phyloP scores from a whole-genome alignment of 1,140 invertebrate species.

The Oryzaephilus surinamensis region DNA sequence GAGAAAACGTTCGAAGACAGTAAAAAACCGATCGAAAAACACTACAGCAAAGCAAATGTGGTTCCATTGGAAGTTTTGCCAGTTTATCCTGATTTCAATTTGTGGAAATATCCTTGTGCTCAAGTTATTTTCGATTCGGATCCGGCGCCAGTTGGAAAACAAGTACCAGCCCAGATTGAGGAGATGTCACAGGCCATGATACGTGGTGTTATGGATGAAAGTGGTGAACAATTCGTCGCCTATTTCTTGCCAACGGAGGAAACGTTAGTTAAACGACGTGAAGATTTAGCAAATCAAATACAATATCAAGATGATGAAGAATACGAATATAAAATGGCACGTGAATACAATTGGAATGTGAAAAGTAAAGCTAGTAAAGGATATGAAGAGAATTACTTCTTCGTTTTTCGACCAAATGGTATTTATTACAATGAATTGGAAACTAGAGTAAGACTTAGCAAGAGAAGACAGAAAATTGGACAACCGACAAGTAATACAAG shows the following conservation, averaged over 20 bases:
- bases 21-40: conserved; percentile 75
- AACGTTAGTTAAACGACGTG: conserved; percentile 76
- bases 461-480: conserved; percentile 69
- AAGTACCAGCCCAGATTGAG: conserved; percentile 78
- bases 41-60: conserved; percentile 93
- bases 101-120: conserved; percentile 96
- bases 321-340: conserved; percentile 90
- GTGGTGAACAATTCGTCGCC: conserved; percentile 96
- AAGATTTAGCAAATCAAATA: conserved; percentile 64
- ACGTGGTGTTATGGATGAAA: conserved; percentile 95
- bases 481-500: conserved; percentile 68
- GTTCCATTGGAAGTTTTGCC: conserved; percentile 81
- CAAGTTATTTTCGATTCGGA: conserved; percentile 98
- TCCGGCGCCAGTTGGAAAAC: conserved; percentile 74
- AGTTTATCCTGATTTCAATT: conserved; percentile 89
- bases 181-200: conserved; percentile 99
- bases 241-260: conserved; percentile 94
- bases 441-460: conserved; percentile 85
- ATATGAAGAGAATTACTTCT: conserved; percentile 98
- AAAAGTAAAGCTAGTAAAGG: conserved; percentile 96
- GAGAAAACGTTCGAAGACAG: conserved; percentile 96
- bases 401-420: conserved; percentile 81
- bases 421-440: conserved; percentile 97
- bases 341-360: conserved; percentile 97
- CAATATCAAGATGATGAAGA: conserved; percentile 86